phyloP scores from a whole-genome alignment of 2,797 vertebrate species.

The Chelon labrosus region DNA sequence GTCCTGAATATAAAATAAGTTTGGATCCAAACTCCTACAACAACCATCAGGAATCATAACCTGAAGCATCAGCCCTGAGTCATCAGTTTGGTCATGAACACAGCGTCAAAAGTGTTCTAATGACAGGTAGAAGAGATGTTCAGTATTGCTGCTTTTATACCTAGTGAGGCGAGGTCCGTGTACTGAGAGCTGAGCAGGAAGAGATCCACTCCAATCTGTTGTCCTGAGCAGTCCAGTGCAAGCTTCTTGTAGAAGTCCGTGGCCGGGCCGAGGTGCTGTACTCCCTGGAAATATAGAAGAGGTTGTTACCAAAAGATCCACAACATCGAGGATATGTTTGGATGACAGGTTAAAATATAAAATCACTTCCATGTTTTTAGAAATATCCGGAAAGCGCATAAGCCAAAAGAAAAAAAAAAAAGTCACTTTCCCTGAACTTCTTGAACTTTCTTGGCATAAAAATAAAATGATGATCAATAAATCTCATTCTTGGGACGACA shows the following conservation, averaged over 20 bases:
- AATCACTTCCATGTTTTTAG: not conserved
- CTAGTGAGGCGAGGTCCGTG: constrained; percentile 94
- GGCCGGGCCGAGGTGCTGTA: constrained; percentile 95
- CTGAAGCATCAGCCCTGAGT: too few relatives aligned
- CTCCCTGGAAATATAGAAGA: constrained; percentile 81
- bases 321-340: not conserved
- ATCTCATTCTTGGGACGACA: constrained; percentile 17
- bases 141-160: constrained; percentile 74
- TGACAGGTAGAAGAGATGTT: not conserved
- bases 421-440: not conserved
- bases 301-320: not conserved
- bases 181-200: constrained; percentile 98
- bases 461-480: constrained; percentile 41
- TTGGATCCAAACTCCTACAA: too few relatives aligned
- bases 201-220: constrained; percentile 96
- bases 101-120: too few relatives aligned
- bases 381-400: constrained; percentile 8
- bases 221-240: constrained; percentile 97
- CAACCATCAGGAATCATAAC: too few relatives aligned
- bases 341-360: not conserved
- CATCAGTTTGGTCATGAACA: too few relatives aligned
- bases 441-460: constrained; percentile 33
- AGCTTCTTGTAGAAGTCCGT: constrained; percentile 99
- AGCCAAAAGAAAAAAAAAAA: constrained; percentile 6
- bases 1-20: too few relatives aligned